These are phyloP conservation scores for Pterocles orientalis DNA, from an alignment of 2,113 vertebrate genomes.

Conservation along the genomic window DNA sequence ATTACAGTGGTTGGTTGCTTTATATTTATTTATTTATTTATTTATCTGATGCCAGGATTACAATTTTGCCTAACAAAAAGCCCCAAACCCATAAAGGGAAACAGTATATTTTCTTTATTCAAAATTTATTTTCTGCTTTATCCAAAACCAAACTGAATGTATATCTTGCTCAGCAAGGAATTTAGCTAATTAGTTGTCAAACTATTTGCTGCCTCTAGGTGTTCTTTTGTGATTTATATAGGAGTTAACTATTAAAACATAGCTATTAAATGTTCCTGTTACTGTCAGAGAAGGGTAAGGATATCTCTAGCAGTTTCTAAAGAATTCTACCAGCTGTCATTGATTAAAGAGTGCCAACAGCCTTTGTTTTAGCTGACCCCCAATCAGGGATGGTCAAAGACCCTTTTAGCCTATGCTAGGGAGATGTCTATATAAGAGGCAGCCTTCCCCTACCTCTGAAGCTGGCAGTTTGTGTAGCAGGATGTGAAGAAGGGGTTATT, in stretches of 20 bases:
- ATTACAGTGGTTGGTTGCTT: rapidly evolving
- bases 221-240: not conserved
- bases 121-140: not conserved
- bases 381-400: not conserved
- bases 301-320: not conserved
- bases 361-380: not conserved
- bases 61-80: not conserved
- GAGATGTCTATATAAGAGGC: not conserved
- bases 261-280: not conserved
- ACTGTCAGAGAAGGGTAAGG: not conserved
- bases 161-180: not conserved
- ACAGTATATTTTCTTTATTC: not conserved
- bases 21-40: not conserved
- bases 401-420: not conserved
- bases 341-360: not conserved
- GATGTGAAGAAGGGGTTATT: not conserved
- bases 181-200: not conserved
- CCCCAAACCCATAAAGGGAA: not conserved
- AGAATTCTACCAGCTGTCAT: not conserved
- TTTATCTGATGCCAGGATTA: not conserved
- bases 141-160: not conserved
- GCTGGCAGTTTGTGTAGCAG: not conserved
- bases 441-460: not conserved
- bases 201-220: not conserved
- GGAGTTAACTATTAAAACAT: not conserved